Conservation (phyloP, 2,113 vertebrate species). For the Gnathonemus echidnorhynchus region DNA sequence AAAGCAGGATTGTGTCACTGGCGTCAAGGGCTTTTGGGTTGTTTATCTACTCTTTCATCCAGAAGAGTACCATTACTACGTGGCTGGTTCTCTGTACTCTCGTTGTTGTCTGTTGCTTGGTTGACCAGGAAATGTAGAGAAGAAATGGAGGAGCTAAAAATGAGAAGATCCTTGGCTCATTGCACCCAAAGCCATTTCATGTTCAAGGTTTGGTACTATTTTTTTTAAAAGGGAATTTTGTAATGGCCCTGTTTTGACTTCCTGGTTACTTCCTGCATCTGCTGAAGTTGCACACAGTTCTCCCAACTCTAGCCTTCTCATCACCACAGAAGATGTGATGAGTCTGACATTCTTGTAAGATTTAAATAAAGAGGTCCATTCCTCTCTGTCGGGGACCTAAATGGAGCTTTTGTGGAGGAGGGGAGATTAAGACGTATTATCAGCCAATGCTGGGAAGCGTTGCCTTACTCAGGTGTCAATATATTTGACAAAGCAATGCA, state of each 20-base stretch:
- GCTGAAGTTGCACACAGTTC: not conserved
- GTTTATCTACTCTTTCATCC: not conserved
- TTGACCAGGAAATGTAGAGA: not conserved
- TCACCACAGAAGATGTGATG: not conserved
- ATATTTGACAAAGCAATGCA: slow-evolving; percentile 24
- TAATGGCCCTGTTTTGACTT: not conserved
- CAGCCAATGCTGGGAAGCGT: not conserved
- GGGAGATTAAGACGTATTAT: slow-evolving; percentile 23
- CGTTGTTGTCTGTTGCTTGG: not conserved
- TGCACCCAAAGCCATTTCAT: not conserved
- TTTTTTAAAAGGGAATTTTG: not conserved
- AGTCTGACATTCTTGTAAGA: not conserved
- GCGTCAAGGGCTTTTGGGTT: not conserved
- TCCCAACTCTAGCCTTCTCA: not conserved
- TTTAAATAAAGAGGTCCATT: slow-evolving; percentile 7
- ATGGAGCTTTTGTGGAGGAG: not conserved
- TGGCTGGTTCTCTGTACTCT: not conserved
- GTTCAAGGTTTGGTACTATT: not conserved
- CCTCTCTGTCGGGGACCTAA: slow-evolving; percentile 4
- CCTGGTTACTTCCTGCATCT: not conserved
- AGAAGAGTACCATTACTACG: too few relatives aligned
- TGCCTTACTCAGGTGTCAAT: slow-evolving; percentile 27
- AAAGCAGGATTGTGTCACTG: not conserved
- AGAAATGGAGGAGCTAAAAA: not conserved
- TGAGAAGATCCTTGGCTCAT: not conserved